Evolutionary conservation across 2,113 vertebrate genomes (phyloP), one percentile per base, ranked within the genome.

Genomic region (Sinocyclocheilus rhinocerous): DNA sequence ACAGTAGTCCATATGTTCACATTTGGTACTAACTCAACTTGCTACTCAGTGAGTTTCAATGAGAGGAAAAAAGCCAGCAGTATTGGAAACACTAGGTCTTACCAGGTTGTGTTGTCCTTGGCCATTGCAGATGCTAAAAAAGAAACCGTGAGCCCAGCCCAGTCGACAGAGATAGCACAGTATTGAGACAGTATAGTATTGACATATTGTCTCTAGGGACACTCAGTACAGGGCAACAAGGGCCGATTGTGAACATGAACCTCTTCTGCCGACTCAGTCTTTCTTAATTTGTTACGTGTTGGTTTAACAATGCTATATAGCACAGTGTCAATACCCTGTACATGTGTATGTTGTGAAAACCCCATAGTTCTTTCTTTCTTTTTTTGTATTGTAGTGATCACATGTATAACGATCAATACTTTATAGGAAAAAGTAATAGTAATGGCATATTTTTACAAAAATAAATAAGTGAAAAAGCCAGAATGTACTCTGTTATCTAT

Each of bases 121-220:
- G 20, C 13, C 52, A 39, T 39, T 72, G 33, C 4, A 39, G 22
- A 82, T 52, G 8, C 63, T 70, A 50, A 52, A 70, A 33, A 82
- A 48, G 24, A 84, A 59, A 33, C 48, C 1, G 10, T 42, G 69
- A 73, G 65, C 50, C 50, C 12, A 26, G 18, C 50, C 48, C 33
- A 57, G 48, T 73, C 0, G 29, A 84, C 82, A 73, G 50, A 72
- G 82, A 84, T 55, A 57, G 82, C 33, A 8, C 67, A 72, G 13
- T 83, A 69, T 42, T 73, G 48, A 84, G 81, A 83, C 69, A 73
- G 65, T 22, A 39, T 59, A 33, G 42, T 82, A 84, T 73, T 73
- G 82, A 84, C 50, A 57, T 59, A 36, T 73, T 57, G 82, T 42
- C 82, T 73, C 33, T 13, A 16, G 81, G 20, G 81, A 55, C 81